Percentiles rank a stretch among this genome's conserved stretches.
These are phyloP conservation scores for Oegoconia quadripuncta DNA, from an alignment of 2,888 invertebrate genomes.

Conservation along the genomic window DNA sequence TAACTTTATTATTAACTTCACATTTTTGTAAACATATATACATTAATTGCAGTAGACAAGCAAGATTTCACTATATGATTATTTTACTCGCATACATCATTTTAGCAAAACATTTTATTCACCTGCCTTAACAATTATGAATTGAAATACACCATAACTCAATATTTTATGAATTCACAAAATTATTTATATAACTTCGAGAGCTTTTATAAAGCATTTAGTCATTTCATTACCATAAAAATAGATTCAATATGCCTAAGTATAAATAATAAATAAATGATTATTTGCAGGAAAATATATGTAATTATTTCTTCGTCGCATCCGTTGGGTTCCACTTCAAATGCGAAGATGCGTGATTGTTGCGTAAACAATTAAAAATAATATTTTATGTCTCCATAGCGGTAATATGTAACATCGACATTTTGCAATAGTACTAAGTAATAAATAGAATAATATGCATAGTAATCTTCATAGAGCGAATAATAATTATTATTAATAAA, in stretches of 20 bases:
- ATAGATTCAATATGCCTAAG: background rate
- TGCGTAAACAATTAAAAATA: background rate
- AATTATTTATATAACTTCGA: background rate
- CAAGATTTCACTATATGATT: no score
- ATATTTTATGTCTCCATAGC: background rate
- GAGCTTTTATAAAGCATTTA: background rate
- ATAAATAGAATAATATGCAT: no score
- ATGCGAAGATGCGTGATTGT: conserved; percentile 27
- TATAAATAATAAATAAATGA: background rate
- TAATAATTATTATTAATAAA: no score
- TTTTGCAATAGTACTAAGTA: no score
- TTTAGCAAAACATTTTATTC: no score
- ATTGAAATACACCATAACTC: background rate
- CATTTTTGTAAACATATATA: no score
- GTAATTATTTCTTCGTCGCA: conserved; percentile 49
- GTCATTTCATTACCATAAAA: background rate
- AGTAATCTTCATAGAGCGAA: no score
- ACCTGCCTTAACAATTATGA: no score
- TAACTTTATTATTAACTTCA: no score
- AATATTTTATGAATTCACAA: background rate
- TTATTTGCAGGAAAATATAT: conserved; percentile 62
- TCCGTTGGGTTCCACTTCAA: conserved; percentile 41
- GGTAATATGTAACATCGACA: background rate
- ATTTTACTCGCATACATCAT: no score
- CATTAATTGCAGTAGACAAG: no score